These are phyloP conservation scores for Anseranas semipalmata DNA, from an alignment of 2,113 vertebrate genomes.

Conservation along the genomic window DNA sequence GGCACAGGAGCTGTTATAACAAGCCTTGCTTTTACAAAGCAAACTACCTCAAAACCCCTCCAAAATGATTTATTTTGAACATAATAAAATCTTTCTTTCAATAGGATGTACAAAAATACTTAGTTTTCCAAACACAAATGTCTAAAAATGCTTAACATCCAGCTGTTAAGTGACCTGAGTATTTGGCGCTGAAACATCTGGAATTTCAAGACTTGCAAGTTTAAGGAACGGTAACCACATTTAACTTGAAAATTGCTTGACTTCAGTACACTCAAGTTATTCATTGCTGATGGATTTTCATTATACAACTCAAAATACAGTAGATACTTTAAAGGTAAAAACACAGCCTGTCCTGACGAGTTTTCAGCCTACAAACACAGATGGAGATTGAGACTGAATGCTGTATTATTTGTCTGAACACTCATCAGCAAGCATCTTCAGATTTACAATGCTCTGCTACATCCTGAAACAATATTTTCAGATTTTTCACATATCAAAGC, in stretches of 20 bases:
- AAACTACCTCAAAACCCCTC: background rate
- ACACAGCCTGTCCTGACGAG: background rate
- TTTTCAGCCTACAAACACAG: background rate
- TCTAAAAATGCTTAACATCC: background rate
- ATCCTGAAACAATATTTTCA: background rate
- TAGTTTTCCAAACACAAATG: background rate
- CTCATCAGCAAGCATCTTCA: background rate
- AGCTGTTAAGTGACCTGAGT: background rate
- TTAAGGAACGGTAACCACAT: background rate
- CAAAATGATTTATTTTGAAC: fast-evolving
- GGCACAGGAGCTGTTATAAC: background rate
- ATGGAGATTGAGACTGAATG: background rate
- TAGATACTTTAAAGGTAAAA: background rate
- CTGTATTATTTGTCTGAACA: background rate
- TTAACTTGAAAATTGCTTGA: background rate
- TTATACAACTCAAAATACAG: background rate
- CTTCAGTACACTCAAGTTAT: background rate
- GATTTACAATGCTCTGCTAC: background rate
- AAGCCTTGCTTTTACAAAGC: background rate
- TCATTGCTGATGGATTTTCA: background rate
- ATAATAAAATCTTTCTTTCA: background rate
- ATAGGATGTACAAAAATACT: background rate
- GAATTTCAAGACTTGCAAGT: background rate
- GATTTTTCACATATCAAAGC: background rate
- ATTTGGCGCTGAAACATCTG: background rate